phyloP scores from a whole-genome alignment of 2,888 invertebrate species.

The Aromia moschata region DNA sequence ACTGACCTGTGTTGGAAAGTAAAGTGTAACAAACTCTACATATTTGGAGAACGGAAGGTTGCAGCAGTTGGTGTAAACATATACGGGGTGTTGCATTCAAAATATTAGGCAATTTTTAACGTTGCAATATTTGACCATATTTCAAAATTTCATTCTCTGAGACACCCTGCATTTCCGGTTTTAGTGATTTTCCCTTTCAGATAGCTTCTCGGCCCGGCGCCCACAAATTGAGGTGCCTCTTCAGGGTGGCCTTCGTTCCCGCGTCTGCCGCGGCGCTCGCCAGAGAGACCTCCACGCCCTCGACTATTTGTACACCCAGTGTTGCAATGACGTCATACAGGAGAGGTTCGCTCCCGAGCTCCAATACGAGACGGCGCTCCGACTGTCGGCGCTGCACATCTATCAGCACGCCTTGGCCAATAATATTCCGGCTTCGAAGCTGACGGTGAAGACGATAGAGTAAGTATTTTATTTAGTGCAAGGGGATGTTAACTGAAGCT shows the following conservation, averaged over 20 bases:
- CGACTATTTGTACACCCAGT: conserved; percentile 90
- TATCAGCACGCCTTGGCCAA: conserved; percentile 89
- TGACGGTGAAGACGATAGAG: conserved; percentile 88
- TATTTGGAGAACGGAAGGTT: too few relatives aligned
- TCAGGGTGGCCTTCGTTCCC: conserved; percentile 90
- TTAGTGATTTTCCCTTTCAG: conserved; percentile 67
- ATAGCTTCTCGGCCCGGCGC: conserved; percentile 91
- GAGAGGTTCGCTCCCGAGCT: conserved; percentile 91
- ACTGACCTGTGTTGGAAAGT: too few relatives aligned
- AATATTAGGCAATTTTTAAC: too few relatives aligned
- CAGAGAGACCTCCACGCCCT: conserved; percentile 85
- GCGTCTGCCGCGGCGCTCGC: conserved; percentile 85
- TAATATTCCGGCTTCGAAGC: conserved; percentile 79
- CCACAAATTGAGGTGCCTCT: conserved; percentile 88
- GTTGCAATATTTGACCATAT: too few relatives aligned
- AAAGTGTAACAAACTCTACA: too few relatives aligned
- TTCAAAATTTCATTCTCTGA: too few relatives aligned
- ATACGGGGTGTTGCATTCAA: too few relatives aligned
- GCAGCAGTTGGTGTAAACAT: too few relatives aligned
- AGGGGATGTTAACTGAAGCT: too few relatives aligned
- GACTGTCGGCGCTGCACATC: conserved; percentile 89
- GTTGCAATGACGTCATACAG: conserved; percentile 93
- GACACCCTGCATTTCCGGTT: too few relatives aligned
- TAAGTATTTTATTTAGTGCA: conserved; percentile 68
- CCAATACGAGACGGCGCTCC: conserved; percentile 85